phyloP scores from a whole-genome alignment of 2,113 vertebrate species.

The Lathamus discolor region DNA sequence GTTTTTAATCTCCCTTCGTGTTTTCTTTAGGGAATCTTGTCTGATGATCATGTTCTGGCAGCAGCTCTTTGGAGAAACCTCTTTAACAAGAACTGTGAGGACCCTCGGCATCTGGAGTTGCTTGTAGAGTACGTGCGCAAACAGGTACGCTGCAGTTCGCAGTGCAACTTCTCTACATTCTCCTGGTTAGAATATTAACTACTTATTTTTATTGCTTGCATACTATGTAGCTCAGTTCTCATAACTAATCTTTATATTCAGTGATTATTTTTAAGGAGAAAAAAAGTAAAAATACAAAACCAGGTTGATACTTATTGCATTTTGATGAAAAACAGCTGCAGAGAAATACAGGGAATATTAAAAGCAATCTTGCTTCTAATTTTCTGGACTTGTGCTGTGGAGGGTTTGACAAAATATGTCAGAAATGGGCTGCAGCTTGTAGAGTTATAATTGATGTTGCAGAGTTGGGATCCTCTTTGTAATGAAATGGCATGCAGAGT shows the following conservation, averaged over 20 bases:
- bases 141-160: conserved; percentile 75
- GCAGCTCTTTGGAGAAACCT: conserved; percentile 95
- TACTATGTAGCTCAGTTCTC: background rate
- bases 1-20: background rate
- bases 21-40: conserved; percentile 87
- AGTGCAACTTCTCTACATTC: background rate
- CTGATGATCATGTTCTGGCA: conserved; percentile 87
- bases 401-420: background rate
- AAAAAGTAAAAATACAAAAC: background rate
- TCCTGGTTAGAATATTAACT: background rate
- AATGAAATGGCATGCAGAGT: background rate
- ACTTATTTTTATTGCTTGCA: background rate
- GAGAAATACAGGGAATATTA: background rate
- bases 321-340: background rate
- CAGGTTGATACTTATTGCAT: background rate
- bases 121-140: conserved; percentile 97
- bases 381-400: background rate
- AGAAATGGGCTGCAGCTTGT: background rate
- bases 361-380: background rate
- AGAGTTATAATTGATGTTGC: background rate
- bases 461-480: background rate
- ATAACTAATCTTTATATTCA: background rate
- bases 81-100: conserved; percentile 89
- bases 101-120: conserved; percentile 89
- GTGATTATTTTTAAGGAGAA: background rate